phyloP scores from a whole-genome alignment of 2,113 vertebrate genomes.

The Seriola dumerili region DNA sequence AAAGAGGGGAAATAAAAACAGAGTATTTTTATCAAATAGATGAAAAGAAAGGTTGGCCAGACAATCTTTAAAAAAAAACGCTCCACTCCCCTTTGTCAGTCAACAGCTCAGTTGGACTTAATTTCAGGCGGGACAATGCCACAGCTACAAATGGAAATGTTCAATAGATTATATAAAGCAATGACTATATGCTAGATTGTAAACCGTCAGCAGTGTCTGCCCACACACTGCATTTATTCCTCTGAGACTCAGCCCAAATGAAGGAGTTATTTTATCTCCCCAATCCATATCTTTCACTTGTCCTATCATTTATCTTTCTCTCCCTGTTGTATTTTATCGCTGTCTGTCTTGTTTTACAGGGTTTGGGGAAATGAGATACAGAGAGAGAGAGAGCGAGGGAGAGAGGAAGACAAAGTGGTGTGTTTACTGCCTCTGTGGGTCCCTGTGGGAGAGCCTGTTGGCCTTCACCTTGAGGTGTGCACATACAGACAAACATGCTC shows the following conservation, averaged over 20 bases:
- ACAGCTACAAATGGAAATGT: slow-evolving; percentile 44
- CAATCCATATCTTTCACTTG: slow-evolving; percentile 68
- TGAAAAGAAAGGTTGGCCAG: slow-evolving; percentile 10
- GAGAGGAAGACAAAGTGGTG: slow-evolving; percentile 63
- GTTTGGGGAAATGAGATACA: slow-evolving; percentile 77
- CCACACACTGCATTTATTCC: slow-evolving; percentile 62
- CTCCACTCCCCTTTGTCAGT: slow-evolving; percentile 23
- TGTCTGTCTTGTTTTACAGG: slow-evolving; percentile 74
- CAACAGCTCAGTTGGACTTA: slow-evolving; percentile 30
- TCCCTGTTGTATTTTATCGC: slow-evolving; percentile 69
- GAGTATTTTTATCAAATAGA: not conserved
- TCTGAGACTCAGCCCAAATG: slow-evolving; percentile 61
- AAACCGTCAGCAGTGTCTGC: slow-evolving; percentile 43
- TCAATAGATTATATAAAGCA: slow-evolving; percentile 60
- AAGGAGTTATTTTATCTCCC: slow-evolving; percentile 74
- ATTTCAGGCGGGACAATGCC: slow-evolving; percentile 45
- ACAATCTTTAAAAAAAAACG: slow-evolving; percentile 23
- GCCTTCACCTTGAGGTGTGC: slow-evolving; percentile 71
- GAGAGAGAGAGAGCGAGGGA: not conserved
- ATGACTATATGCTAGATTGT: slow-evolving; percentile 39
- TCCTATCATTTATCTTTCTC: slow-evolving; percentile 72
- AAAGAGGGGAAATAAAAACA: not conserved
- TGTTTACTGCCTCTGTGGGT: slow-evolving; percentile 57
- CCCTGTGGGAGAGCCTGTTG: slow-evolving; percentile 58
- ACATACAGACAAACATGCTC: slow-evolving; percentile 51